Evolutionary conservation across 2,888 invertebrate species (phyloP), one percentile per base, ranked within the genome.

Genomic region (Phyto melanocephala): DNA sequence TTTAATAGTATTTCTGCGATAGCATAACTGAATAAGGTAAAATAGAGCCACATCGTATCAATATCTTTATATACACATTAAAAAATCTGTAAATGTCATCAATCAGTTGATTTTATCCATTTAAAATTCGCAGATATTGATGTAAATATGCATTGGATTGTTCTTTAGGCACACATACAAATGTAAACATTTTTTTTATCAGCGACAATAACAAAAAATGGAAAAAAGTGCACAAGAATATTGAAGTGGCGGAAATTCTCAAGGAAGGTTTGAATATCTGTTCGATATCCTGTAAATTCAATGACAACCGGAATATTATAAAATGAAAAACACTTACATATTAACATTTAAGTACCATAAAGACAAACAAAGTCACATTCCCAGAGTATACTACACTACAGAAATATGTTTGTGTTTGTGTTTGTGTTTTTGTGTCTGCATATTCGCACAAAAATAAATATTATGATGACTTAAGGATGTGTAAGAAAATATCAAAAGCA

Each of bases 321-420:
- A 70, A 75, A 79, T 67, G 71, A 68, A 82, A 54, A 79, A 76
- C 82, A 82, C 79, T 79, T 76, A 82, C 79, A 76, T 76, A 82
- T 76, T 65, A 67, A 65, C 45, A 45, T 82, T 65, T 70, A 76
- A 76, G 67, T 67, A 56, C 75, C 75, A 79, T 70, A 72, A 79
- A 74, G 50, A 67, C 65, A 70, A 54, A 67, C 67, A 72, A 82
- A 79, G 78, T 79, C 82, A 82, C 60, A 75, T 81, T 81, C 81
- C 63, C 81, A 81, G 17, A 47, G 28, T 58, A 63, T 6, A 47
- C 35, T 52, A 52, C 24, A 52, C n/a, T 5, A n/a, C 3, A 28
- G 28, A 22, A 37, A 17, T 8, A 4, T 11, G 5, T 20, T 13
- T 37, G n/a, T 2, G 35, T n/a, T 3, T 37, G 42, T 42, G 20